phyloP scores from a whole-genome alignment of 2,797 vertebrate species.

The Coregonus sp. region DNA sequence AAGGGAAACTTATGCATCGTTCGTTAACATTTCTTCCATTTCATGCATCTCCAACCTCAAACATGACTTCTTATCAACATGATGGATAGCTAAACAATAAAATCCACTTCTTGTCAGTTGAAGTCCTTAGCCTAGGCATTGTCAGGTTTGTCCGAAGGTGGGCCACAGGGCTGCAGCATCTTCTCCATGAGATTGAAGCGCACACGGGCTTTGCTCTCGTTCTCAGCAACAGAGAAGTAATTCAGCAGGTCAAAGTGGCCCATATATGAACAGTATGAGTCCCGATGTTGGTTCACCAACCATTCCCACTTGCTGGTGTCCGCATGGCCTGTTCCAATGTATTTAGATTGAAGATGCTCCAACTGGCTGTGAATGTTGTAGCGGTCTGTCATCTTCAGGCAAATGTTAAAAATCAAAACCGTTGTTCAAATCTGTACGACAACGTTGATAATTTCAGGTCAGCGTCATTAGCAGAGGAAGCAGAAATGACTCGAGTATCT shows the following conservation, averaged over 20 bases:
- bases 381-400: slow-evolving; percentile 86
- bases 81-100: background rate
- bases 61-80: background rate
- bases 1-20: background rate
- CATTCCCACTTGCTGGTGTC: slow-evolving; percentile 99
- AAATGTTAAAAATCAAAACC: background rate
- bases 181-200: slow-evolving; percentile 99
- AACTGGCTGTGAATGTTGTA: slow-evolving; percentile 99
- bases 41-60: background rate
- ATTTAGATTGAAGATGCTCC: slow-evolving; percentile 97
- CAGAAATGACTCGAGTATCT: slow-evolving; percentile 59
- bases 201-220: slow-evolving; percentile 96
- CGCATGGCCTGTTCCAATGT: slow-evolving; percentile 96
- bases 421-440: fast-evolving
- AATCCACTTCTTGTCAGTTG: background rate
- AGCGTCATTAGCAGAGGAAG: too few relatives aligned
- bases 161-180: slow-evolving; percentile 98
- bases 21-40: background rate
- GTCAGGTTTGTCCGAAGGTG: slow-evolving; percentile 93
- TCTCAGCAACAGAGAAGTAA: slow-evolving; percentile 95
- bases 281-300: slow-evolving; percentile 98
- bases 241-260: slow-evolving; percentile 98
- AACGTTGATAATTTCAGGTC: background rate
- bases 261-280: slow-evolving; percentile 99
- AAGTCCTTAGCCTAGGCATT: slow-evolving; percentile 76